Conservation (phyloP, 2,113 vertebrate genomes). For the Hystrix brachyura region DNA sequence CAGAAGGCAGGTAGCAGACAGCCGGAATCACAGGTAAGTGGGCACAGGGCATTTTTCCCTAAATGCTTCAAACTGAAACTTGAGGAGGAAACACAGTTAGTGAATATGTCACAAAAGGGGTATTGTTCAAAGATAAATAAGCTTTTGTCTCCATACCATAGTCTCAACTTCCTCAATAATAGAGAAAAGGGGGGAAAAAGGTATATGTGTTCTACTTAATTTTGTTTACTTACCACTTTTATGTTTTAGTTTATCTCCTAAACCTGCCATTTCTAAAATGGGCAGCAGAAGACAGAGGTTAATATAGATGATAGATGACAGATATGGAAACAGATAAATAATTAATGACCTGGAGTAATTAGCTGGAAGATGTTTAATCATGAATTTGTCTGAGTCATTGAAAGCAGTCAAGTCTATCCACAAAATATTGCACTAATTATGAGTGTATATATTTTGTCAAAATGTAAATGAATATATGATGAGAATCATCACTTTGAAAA, state of each 20-base stretch:
- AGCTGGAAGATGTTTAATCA: constrained; percentile 80
- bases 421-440: constrained; percentile 60
- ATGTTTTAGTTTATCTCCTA: constrained; percentile 31
- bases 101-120: constrained; percentile 64
- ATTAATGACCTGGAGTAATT: constrained; percentile 78
- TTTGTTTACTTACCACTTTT: constrained; percentile 65
- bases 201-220: background rate
- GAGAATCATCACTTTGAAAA: constrained; percentile 69
- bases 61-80: constrained; percentile 72
- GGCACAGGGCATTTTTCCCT: constrained; percentile 24
- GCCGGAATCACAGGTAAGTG: constrained; percentile 57
- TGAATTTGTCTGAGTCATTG: constrained; percentile 79
- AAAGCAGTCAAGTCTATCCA: constrained; percentile 49
- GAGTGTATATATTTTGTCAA: constrained; percentile 68
- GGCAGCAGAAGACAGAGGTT: constrained; percentile 16
- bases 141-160: constrained; percentile 67
- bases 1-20: constrained; percentile 42
- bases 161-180: constrained; percentile 46
- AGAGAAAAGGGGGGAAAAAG: background rate
- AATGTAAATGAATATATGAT: constrained; percentile 67
- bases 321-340: constrained; percentile 78
- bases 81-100: constrained; percentile 67
- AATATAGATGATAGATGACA: constrained; percentile 49
- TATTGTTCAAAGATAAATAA: constrained; percentile 78
- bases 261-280: constrained; percentile 48